Percentiles rank a stretch among this genome's conserved stretches.
Conservation (phyloP, 2,888 invertebrate species). For the Fragum sueziense region DNA sequence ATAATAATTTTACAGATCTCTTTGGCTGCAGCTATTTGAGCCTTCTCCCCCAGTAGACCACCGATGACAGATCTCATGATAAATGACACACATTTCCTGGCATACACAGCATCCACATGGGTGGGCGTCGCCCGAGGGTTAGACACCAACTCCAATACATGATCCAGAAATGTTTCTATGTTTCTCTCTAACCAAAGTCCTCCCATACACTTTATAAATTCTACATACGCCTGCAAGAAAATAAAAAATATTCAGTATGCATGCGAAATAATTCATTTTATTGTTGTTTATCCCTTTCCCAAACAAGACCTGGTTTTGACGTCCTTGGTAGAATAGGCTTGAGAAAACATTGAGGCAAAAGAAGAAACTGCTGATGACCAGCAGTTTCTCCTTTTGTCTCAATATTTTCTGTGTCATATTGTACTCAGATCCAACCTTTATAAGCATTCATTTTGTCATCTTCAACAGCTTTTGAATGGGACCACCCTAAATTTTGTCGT, state of each 20-base stretch:
- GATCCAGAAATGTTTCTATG: conserved; percentile 91
- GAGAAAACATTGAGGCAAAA: no score
- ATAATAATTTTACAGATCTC: conserved; percentile 95
- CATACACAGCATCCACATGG: conserved; percentile 98
- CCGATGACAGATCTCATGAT: conserved; percentile 95
- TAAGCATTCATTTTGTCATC: no score
- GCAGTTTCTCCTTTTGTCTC: not conserved
- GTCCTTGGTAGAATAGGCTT: no score
- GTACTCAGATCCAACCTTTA: no score
- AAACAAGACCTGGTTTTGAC: no score
- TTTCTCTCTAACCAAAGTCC: conserved; percentile 97
- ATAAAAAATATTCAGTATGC: not conserved
- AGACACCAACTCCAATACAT: conserved; percentile 94
- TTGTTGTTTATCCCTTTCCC: no score
- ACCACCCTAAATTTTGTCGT: no score
- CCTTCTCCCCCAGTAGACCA: conserved; percentile 97
- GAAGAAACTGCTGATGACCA: no score
- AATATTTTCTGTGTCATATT: no score
- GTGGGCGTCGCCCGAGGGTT: conserved; percentile 97
- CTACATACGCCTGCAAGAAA: conserved; percentile 92
- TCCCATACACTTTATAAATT: conserved; percentile 96
- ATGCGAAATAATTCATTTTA: not conserved
- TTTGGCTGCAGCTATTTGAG: conserved; percentile 95
- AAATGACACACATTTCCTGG: conserved; percentile 98
- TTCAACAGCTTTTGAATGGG: no score